Percentiles rank a stretch among this genome's conserved stretches.
These are phyloP conservation scores for Odontocolon sp. DNA, from an alignment of 2,888 invertebrate genomes.

Conservation along the genomic window DNA sequence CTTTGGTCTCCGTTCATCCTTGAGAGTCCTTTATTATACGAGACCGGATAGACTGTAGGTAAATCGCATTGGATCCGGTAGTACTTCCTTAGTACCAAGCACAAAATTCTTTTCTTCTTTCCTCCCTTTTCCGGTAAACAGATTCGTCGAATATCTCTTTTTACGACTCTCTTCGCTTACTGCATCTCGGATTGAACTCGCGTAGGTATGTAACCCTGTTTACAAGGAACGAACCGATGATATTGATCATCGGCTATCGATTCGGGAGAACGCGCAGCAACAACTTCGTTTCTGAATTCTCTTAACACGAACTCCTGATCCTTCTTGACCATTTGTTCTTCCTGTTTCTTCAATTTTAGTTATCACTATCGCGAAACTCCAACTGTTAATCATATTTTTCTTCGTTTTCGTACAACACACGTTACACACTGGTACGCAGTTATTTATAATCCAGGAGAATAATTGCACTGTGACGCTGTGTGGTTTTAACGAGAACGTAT, in stretches of 20 bases:
- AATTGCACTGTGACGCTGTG: slow-evolving; percentile 31
- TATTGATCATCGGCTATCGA: slow-evolving; percentile 45
- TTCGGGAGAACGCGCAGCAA: background rate
- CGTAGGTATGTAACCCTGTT: slow-evolving; percentile 44
- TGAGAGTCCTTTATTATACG: background rate
- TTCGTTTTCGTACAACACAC: background rate
- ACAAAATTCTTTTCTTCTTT: background rate
- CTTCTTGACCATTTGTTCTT: slow-evolving; percentile 1
- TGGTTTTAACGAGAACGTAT: slow-evolving; percentile 41
- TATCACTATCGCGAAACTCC: slow-evolving; percentile 39
- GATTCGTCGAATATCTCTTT: slow-evolving; percentile 46
- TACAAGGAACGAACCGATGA: slow-evolving; percentile 34
- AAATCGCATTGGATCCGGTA: slow-evolving; percentile 17
- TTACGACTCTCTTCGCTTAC: slow-evolving; percentile 33
- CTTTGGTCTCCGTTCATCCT: background rate
- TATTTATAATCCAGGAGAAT: slow-evolving; percentile 47
- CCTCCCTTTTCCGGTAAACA: slow-evolving; percentile 39
- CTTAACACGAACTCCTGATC: slow-evolving; percentile 20
- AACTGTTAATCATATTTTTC: background rate
- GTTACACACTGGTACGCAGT: slow-evolving; percentile 12
- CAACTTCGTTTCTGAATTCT: slow-evolving; percentile 33
- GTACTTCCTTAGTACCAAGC: too few relatives aligned
- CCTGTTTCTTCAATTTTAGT: slow-evolving; percentile 17
- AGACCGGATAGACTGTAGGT: background rate
- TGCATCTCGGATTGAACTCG: slow-evolving; percentile 20